Evolutionary conservation across 2,888 invertebrate genomes (phyloP).

Genomic region (Furcula furcula): DNA sequence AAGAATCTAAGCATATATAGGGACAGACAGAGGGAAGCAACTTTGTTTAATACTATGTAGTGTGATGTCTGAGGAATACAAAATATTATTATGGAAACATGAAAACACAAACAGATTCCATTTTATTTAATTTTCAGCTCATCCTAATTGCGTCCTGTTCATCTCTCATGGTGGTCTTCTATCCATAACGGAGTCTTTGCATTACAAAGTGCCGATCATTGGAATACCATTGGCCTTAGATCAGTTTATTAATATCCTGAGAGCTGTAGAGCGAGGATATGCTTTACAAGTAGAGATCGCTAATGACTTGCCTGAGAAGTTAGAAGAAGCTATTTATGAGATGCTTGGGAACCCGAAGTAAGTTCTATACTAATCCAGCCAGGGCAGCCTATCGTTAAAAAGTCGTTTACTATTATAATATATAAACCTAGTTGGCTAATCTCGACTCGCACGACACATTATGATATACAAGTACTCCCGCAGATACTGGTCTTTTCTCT

Average conservation of each 20-base stretch:
- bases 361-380: too few relatives aligned
- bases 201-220: conserved; percentile 49
- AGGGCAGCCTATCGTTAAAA: too few relatives aligned
- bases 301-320: conserved; percentile 29
- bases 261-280: conserved; percentile 46
- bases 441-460: too few relatives aligned
- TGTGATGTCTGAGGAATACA: too few relatives aligned
- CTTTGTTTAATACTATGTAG: too few relatives aligned
- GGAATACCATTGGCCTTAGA: conserved; percentile 54
- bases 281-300: conserved; percentile 40
- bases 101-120: too few relatives aligned
- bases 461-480: too few relatives aligned
- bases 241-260: conserved; percentile 46
- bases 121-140: conserved; percentile 36
- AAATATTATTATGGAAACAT: too few relatives aligned
- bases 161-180: conserved; percentile 54
- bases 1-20: too few relatives aligned
- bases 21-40: too few relatives aligned
- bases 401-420: neutral
- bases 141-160: conserved; percentile 49
- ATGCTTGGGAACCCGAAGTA: conserved; percentile 41
- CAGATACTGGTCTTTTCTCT: too few relatives aligned
- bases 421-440: too few relatives aligned
- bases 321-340: conserved; percentile 42
- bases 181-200: conserved; percentile 47